Percentiles rank a stretch among this genome's conserved stretches.
Conservation (phyloP, 2,113 vertebrate genomes). For the Corythoichthys intestinalis region DNA sequence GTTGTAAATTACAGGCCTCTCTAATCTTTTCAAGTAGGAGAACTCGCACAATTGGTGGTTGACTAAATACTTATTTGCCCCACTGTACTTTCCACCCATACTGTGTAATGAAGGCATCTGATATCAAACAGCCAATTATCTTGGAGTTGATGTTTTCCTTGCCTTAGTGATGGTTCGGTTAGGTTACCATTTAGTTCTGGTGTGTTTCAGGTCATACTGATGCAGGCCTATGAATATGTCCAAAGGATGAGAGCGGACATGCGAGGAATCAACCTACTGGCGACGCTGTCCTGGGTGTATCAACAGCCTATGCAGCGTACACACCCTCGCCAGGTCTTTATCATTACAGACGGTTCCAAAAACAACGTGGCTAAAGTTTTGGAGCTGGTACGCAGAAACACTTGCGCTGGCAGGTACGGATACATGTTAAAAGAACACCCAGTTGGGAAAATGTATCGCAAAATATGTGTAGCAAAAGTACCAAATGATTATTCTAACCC, state of each 20-base stretch:
- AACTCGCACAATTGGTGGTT: too few species aligned
- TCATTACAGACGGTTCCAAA: constrained; percentile 72
- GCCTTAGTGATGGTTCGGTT: constrained; percentile 10
- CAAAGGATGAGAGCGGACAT: constrained; percentile 68
- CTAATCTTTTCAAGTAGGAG: too few species aligned
- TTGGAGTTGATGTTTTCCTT: constrained; percentile 39
- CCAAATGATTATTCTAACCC: background rate
- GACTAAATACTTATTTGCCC: too few species aligned
- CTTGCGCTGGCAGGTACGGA: constrained; percentile 79
- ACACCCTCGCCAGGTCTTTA: constrained; percentile 89
- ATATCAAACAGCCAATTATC: constrained; percentile 41
- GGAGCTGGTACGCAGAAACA: constrained; percentile 85
- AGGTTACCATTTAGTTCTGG: background rate
- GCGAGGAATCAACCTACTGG: constrained; percentile 76
- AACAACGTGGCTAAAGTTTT: constrained; percentile 73
- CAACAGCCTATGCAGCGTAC: constrained; percentile 81
- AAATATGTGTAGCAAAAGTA: background rate
- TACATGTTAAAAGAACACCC: background rate
- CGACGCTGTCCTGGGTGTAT: constrained; percentile 81
- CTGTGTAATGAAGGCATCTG: constrained; percentile 32
- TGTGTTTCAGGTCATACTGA: constrained; percentile 73
- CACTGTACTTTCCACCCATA: constrained; percentile 8
- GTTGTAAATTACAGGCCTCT: too few species aligned
- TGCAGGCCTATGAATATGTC: constrained; percentile 74
- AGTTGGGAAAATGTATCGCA: background rate